Conservation (phyloP, 2,888 invertebrate genomes). For the Stomorhina lunata region DNA sequence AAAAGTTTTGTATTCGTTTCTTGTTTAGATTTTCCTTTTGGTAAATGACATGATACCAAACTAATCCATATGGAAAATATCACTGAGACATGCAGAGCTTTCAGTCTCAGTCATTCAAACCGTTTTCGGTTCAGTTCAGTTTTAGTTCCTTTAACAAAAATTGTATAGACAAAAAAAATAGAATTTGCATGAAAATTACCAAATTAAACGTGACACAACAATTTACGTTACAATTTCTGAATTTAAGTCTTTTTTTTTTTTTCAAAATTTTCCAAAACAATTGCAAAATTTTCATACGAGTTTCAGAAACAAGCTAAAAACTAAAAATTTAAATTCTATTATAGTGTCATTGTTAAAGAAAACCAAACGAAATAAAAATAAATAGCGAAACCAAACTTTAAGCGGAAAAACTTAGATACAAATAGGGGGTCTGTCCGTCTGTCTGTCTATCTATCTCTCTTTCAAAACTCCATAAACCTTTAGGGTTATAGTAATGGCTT, state of each 20-base stretch:
- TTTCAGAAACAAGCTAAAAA: constrained; percentile 1
- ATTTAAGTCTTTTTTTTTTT: constrained; percentile 38
- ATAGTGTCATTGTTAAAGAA: constrained; percentile 50
- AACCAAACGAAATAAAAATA: background rate
- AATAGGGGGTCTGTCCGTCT: constrained; percentile 47
- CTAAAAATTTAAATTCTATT: constrained; percentile 25
- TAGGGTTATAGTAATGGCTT: constrained; percentile 60
- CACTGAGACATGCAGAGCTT: background rate
- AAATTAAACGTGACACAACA: constrained; percentile 78
- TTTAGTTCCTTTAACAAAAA: too few relatives aligned
- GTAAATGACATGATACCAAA: constrained; percentile 61
- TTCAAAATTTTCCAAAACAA: constrained; percentile 29
- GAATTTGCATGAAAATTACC: constrained; percentile 76
- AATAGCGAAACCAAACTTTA: background rate
- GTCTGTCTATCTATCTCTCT: too few relatives aligned
- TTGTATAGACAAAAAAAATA: constrained; percentile 44
- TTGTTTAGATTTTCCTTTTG: background rate
- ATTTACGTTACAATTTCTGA: constrained; percentile 72
- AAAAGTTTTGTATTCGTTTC: constrained; percentile 18
- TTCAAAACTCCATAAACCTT: constrained; percentile 51
- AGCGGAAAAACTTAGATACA: background rate
- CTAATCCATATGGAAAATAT: constrained; percentile 24
- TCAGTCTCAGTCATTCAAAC: constrained; percentile 18
- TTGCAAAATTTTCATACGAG: constrained; percentile 44
- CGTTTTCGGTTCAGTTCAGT: constrained; percentile 25